A percentile compares a stretch with the other conserved stretches of the same genome.
Evolutionary conservation across 2,797 vertebrate species (phyloP).

Genomic region (Hozukius guyotensis): DNA sequence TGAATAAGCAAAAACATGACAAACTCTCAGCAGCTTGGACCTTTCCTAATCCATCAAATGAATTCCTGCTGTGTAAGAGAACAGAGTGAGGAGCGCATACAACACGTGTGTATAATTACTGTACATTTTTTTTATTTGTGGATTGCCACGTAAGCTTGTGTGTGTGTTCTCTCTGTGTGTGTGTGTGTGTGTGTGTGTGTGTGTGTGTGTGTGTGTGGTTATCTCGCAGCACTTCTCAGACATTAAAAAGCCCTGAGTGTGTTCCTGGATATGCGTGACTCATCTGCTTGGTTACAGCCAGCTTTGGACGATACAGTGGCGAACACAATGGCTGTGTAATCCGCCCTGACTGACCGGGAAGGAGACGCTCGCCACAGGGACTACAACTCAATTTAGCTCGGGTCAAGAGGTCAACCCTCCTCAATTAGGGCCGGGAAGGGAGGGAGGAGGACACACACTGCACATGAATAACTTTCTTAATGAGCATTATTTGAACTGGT

Average conservation of each 20-base stretch:
- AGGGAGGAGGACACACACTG: slow-evolving; percentile 73
- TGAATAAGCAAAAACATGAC: slow-evolving; percentile 53
- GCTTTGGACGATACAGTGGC: slow-evolving; percentile 76
- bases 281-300: slow-evolving; percentile 84
- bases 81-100: not conserved
- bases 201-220: slow-evolving; percentile 18
- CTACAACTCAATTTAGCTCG: slow-evolving; percentile 86
- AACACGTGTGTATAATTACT: not conserved
- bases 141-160: slow-evolving; percentile 11
- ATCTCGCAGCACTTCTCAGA: slow-evolving; percentile 49
- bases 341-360: slow-evolving; percentile 83
- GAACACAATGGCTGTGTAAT: slow-evolving; percentile 83
- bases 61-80: slow-evolving; percentile 49
- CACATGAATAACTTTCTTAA: slow-evolving; percentile 83
- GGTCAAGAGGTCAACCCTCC: slow-evolving; percentile 84
- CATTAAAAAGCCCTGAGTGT: slow-evolving; percentile 62
- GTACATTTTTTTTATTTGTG: slow-evolving; percentile 18
- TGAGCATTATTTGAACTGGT: slow-evolving; percentile 83
- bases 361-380: slow-evolving; percentile 84
- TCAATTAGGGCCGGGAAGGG: slow-evolving; percentile 80
- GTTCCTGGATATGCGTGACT: slow-evolving; percentile 81
- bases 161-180: slow-evolving; percentile 18
- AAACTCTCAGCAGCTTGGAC: slow-evolving; percentile 43
- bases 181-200: slow-evolving; percentile 12
- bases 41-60: slow-evolving; percentile 50